Conservation (phyloP, 2,797 vertebrate genomes). For the Rhyacichthys aspro region DNA sequence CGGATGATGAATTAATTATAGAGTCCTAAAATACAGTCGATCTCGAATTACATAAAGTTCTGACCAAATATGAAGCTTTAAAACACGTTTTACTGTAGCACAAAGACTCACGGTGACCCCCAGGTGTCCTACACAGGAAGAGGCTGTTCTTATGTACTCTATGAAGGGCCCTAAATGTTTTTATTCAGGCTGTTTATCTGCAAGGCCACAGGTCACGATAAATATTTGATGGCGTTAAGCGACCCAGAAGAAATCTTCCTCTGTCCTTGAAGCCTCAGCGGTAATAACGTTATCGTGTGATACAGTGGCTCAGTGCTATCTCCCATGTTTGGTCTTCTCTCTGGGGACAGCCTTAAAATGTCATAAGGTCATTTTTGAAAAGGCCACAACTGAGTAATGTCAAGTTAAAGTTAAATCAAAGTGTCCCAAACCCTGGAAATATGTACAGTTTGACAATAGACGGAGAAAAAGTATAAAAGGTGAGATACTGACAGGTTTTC, state of each 20-base stretch:
- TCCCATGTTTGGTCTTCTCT: background rate
- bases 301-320: background rate
- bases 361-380: constrained; percentile 2
- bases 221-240: constrained; percentile 21
- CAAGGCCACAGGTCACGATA: constrained; percentile 40
- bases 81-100: background rate
- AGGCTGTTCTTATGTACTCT: constrained; percentile 23
- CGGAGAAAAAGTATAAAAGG: background rate
- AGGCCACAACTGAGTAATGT: constrained; percentile 4
- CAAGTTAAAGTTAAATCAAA: constrained; percentile 3
- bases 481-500: too few relatives aligned
- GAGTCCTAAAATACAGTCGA: too few relatives aligned
- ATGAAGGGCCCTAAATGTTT: constrained; percentile 29
- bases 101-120: constrained; percentile 1
- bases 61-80: too few relatives aligned
- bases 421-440: background rate
- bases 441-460: background rate
- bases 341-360: constrained; percentile 10
- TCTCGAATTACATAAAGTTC: too few relatives aligned
- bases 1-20: too few relatives aligned
- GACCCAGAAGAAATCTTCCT: constrained; percentile 10
- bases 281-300: background rate
- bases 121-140: constrained; percentile 21
- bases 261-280: constrained; percentile 3
- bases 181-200: constrained; percentile 25